A percentile compares a stretch with the other conserved stretches of the same genome.
These are phyloP conservation scores for Sminthurinus aureus DNA, from an alignment of 2,888 invertebrate genomes.

Conservation along the genomic window DNA sequence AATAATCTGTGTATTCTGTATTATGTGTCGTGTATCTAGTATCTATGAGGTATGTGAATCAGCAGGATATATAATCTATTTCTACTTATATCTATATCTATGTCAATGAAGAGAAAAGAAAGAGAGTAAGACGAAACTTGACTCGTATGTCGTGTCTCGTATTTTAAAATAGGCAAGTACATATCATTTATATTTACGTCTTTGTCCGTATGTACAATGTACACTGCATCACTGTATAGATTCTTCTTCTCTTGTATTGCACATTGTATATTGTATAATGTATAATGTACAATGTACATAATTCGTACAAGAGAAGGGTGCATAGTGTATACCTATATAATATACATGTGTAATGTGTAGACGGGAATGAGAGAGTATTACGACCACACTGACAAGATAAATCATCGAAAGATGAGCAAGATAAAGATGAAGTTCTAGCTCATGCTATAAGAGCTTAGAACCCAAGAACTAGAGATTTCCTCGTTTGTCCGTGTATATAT, in stretches of 20 bases:
- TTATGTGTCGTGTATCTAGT: too few relatives aligned
- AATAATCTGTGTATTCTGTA: neutral
- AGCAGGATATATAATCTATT: too few relatives aligned
- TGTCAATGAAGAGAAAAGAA: too few relatives aligned
- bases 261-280: neutral
- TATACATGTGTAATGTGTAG: neutral
- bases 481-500: neutral
- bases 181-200: neutral
- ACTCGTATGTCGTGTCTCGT: neutral
- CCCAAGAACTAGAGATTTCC: neutral
- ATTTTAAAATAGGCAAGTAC: neutral
- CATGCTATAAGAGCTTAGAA: neutral
- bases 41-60: too few relatives aligned
- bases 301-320: neutral
- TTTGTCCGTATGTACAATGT: too few relatives aligned
- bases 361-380: slow-evolving; percentile 27
- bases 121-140: neutral
- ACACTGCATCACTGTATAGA: too few relatives aligned
- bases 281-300: neutral
- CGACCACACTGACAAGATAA: slow-evolving; percentile 27
- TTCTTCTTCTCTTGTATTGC: too few relatives aligned
- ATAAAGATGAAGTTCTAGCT: slow-evolving; percentile 38
- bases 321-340: neutral
- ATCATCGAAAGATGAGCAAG: slow-evolving; percentile 43
- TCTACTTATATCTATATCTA: too few relatives aligned